Percentiles rank a stretch among this genome's conserved stretches.
phyloP scores from a whole-genome alignment of 2,113 vertebrate species.

The Trichomycterus rosablanca region DNA sequence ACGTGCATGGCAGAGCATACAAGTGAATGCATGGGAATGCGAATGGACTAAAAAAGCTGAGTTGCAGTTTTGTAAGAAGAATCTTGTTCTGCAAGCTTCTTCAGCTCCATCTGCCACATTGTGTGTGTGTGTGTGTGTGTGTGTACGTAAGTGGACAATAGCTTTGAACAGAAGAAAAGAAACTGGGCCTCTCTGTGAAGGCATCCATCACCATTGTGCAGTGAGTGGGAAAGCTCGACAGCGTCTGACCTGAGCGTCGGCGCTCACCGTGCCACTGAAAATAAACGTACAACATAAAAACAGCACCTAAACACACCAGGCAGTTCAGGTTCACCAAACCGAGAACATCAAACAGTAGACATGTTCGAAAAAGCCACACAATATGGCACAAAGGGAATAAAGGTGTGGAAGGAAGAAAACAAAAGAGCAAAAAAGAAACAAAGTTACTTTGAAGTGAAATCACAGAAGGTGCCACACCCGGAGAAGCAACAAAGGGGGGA shows the following conservation, averaged over 20 bases:
- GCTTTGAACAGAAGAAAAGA: background rate
- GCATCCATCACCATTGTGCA: slow-evolving; percentile 21
- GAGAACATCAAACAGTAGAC: background rate
- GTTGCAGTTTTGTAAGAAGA: background rate
- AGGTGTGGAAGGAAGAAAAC: slow-evolving; percentile 8
- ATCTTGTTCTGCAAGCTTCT: background rate
- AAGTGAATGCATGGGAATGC: background rate
- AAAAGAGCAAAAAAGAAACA: slow-evolving; percentile 5
- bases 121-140: slow-evolving; percentile 17
- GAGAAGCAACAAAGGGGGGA: slow-evolving; percentile 18
- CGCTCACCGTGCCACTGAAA: too few species aligned
- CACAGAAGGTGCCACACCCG: background rate
- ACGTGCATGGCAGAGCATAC: too few species aligned
- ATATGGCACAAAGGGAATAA: background rate
- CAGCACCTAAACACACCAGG: background rate
- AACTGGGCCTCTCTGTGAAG: slow-evolving; percentile 24
- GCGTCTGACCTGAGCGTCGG: background rate
- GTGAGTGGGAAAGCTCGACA: slow-evolving; percentile 15
- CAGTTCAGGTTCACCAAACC: background rate
- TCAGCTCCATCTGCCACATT: slow-evolving; percentile 1
- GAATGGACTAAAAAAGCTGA: background rate
- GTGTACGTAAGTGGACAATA: slow-evolving; percentile 11
- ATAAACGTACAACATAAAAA: background rate
- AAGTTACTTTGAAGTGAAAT: background rate
- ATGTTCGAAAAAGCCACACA: background rate